Evolutionary conservation across 37 sponge, comb jelly and placozoan genomes (phyloP), one percentile per base, ranked within the genome.

Genomic region (Bolinopsis microptera): DNA sequence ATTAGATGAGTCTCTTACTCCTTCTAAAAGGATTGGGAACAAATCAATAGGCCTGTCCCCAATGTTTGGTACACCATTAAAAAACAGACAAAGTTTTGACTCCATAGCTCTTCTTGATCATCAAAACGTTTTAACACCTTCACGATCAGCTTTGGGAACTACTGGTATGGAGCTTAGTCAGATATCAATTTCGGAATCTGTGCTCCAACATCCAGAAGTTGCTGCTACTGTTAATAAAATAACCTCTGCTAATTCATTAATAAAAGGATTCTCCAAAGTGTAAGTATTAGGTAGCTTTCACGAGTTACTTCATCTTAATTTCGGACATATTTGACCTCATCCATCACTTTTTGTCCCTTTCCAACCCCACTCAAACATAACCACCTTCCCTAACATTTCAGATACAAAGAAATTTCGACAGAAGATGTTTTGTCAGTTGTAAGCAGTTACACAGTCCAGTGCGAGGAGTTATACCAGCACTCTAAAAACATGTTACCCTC

Each of bases 1-100:
- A 24, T 30, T 80, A 30, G 82, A 80, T 30, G 82, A 80, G 82
- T 80, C 82, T 8, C 82, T 80, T 2, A 80, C 82, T 3, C 82
- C 82, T 8, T 80, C 82, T 21, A 33, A 80, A 80, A 24, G 82
- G 33, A 3, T 80, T 30, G 82, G 82, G 8, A 28, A 80, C 82
- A 80, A 80, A 22, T 80, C 82, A 24, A 80, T 80, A 13, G 82
- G 82, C 8, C 30, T 80, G 8, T 80, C 82, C 9, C 82, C 82
- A 8, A 80, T 80, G 82, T 34, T 34, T 35, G 82, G 82, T 24
- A 80, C 82, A 21, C 82, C 82, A 34, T 37, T 34, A 16, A 34
- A 80, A 35, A 9, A 70, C 74, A 80, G 38, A 30, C 3, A 80
- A 80, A 72, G 26, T 72, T 34, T 80, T 80, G 82, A 80, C 9